A percentile compares a stretch with the other conserved stretches of the same genome.
These are phyloP conservation scores for Lepas anatifera DNA, from an alignment of 2,888 invertebrate species.

Conservation along the genomic window DNA sequence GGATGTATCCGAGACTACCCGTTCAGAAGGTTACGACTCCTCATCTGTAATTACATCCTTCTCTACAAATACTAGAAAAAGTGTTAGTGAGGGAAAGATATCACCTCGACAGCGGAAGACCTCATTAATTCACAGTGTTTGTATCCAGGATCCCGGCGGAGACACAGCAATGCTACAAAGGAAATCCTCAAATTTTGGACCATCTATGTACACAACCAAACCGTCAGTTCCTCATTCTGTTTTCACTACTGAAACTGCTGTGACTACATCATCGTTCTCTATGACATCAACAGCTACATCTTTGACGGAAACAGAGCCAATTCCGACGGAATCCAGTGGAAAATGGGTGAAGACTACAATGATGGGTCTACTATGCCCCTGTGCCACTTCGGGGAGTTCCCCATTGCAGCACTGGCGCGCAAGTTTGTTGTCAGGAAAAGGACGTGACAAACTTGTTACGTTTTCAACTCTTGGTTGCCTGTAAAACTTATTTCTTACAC, in stretches of 20 bases:
- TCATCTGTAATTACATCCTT: background rate
- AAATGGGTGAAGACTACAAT: background rate
- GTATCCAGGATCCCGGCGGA: no score
- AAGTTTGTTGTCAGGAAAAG: background rate
- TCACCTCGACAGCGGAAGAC: no score
- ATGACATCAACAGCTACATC: no score
- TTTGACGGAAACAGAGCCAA: background rate
- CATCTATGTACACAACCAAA: background rate
- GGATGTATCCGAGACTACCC: background rate
- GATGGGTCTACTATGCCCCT: background rate
- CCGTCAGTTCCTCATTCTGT: background rate
- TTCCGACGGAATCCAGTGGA: background rate
- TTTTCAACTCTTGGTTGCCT: no score
- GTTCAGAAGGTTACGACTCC: background rate
- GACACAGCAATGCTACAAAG: background rate
- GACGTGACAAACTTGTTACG: no score
- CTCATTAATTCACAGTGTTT: no score
- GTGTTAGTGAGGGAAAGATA: no score
- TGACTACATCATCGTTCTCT: background rate
- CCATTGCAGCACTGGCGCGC: background rate
- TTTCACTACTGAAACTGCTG: no score
- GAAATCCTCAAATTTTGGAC: background rate
- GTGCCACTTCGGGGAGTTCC: background rate
- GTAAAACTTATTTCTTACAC: no score
- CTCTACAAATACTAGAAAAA: no score